Evolutionary conservation across 2,797 vertebrate species (phyloP), one percentile per base, ranked within the genome.

Genomic region (Tenualosa ilisha): DNA sequence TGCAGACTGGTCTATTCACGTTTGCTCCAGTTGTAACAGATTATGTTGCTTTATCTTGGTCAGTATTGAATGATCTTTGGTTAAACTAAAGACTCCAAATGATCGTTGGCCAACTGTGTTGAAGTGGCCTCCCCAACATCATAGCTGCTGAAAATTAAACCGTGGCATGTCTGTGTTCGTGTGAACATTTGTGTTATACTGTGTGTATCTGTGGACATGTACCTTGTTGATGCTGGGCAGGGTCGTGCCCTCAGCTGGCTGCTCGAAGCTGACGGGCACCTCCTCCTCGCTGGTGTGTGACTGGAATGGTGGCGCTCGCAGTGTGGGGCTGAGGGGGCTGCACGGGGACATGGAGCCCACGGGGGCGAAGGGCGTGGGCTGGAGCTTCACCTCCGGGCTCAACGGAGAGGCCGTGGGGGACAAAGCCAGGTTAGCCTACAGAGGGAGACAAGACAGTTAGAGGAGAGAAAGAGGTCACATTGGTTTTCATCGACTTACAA

Each of bases 141-240:
- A 56, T 4, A 4, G 4, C 20, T 56, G 54, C 17, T 20, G 3
- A 56, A 20, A 56, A 56, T 51, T 6, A 51, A 0, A 51, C 5
- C 2, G 3, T 51, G 7, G 20, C n/a, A 22, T 61, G 4, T 22
- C 6, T 61, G 1, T 61, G 59, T 61, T 1, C 5, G 59, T 61
- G 17, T 83, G 46, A 12, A 84, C 9, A 43, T 82, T 53, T 37
- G 6, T 50, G 24, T 40, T 0, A 11, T 46, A 61, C 37, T 2
- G 6, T n/a, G 0, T 0, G 85, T 83, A n/a, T n/a, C 22, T 53
- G 22, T 2, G 65, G 51, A 20, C 49, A 79, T 37, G 26, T 31
- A 96, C 96, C 95, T 96, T 96, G 91, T 95, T 95, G 87, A 96
- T 82, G 91, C 84, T 95, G 0, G 87, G 92, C 85, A 96, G 93